Base-by-base conservation (phyloP, 2,797 vertebrate species). In the Oophaga sylvatica region DNA sequence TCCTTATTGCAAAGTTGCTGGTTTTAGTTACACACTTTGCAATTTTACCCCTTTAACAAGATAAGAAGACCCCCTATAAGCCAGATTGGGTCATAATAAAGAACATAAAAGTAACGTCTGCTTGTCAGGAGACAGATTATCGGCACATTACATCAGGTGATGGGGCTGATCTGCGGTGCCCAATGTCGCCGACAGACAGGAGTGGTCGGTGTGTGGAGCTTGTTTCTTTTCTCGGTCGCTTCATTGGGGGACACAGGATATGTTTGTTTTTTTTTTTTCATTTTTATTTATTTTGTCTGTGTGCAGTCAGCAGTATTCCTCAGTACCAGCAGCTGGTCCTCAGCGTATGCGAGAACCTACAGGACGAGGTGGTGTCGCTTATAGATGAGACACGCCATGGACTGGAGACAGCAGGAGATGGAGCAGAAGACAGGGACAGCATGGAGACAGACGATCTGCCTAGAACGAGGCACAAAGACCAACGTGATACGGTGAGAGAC, bases 311-410 rank as follows among this genome's bases (percentile, higher is more conserved):
- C 17, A 94, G 95, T 81, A 93, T 96, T 84, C 97, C 97, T 71
- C 97, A 98, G 94, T 97, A 99, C 90, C 96, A 97, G 70, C 97
- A 99, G 95, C 95, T 99, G 90, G 92, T 99, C 91, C 90, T 97
- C 78, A 97, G 95, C 0, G 97, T 99, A 90, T 99, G 97, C 1
- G 96, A 97, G 94, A 98, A 97, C 0, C 96, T 98, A 76, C 98
- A 98, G 71, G 97, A 97, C 0, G 97, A 99, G 90, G 96, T 97
- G 2, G 91, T 97, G 87, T 94, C 94, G 0, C 95, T 99, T 75
- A 94, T 97, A 0, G 97, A 99, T 93, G 97, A 95, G 87, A 98
- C 97, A 0, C 96, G 96, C 5, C 97, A 97, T 90, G 92, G 93
- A 90, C 94, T 95, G 87, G 95, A 94, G 17, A 41, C 89, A 2